phyloP scores from a whole-genome alignment of 2,113 vertebrate genomes.

The Poeciliopsis prolifica region DNA sequence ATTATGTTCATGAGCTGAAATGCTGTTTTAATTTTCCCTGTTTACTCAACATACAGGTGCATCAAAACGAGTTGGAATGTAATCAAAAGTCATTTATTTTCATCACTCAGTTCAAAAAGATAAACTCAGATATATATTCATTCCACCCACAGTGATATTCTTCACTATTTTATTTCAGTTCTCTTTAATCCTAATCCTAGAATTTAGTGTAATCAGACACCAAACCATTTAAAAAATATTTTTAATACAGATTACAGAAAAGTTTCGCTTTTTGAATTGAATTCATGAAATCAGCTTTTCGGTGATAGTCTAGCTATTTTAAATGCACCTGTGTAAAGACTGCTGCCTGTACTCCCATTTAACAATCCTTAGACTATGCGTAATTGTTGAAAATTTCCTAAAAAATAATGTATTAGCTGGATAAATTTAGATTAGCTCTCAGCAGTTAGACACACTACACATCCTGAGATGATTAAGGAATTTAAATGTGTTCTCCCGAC shows the following conservation, averaged over 20 bases:
- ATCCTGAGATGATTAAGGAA: neutral
- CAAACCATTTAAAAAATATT: neutral
- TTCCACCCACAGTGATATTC: neutral
- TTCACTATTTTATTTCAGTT: neutral
- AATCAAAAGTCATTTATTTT: neutral
- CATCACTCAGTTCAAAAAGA: neutral
- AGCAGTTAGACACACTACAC: neutral
- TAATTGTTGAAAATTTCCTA: neutral
- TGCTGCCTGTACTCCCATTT: constrained; percentile 31
- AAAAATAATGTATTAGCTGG: neutral
- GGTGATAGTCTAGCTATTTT: neutral
- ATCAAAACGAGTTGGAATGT: neutral
- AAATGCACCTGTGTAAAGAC: constrained; percentile 4
- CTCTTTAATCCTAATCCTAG: neutral
- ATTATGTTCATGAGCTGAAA: constrained; percentile 59
- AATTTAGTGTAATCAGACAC: neutral
- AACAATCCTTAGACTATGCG: constrained; percentile 4
- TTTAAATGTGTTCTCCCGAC: neutral
- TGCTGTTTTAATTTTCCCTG: constrained; percentile 11
- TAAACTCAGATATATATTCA: neutral
- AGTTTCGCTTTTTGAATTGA: neutral
- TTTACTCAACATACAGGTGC: neutral
- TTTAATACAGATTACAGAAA: neutral
- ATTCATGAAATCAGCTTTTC: neutral
- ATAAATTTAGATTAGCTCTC: neutral